phyloP scores from a whole-genome alignment of 2,888 invertebrate genomes.

The Harpalus rufipes region DNA sequence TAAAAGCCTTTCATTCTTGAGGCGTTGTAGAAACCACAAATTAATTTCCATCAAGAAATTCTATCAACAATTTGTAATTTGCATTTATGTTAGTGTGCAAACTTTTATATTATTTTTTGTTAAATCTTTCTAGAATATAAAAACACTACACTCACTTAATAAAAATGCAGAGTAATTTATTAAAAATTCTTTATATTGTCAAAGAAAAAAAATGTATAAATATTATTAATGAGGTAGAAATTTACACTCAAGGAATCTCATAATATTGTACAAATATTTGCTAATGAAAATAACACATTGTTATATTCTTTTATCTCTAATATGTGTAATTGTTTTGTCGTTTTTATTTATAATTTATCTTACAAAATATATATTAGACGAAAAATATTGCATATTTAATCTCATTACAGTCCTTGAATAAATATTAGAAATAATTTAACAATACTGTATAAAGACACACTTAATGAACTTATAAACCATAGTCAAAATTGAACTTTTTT shows the following conservation, averaged over 20 bases:
- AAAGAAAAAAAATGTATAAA: background rate
- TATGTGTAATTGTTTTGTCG: no score
- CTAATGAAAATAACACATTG: background rate
- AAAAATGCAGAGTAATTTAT: conserved; percentile 25
- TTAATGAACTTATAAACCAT: no score
- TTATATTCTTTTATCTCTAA: background rate
- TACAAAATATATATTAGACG: background rate
- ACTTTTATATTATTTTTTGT: conserved; percentile 16
- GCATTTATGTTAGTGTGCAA: conserved; percentile 18
- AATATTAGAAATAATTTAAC: background rate
- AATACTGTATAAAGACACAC: no score
- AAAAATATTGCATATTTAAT: background rate
- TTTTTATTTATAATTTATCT: background rate
- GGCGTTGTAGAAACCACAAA: background rate
- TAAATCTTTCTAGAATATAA: conserved; percentile 3
- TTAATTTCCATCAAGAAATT: conserved; percentile 9
- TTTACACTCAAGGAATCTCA: background rate
- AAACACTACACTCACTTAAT: conserved; percentile 25
- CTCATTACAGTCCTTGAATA: background rate
- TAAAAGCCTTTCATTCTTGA: conserved; percentile 5
- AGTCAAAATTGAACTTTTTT: no score
- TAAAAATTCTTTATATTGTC: conserved; percentile 31
- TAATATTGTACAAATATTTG: conserved; percentile 17
- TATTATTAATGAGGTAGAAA: background rate
- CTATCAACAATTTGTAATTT: conserved; percentile 24